Base-by-base conservation (phyloP, 2,797 vertebrate genomes). In the Ptychobarbus kaznakovi region DNA sequence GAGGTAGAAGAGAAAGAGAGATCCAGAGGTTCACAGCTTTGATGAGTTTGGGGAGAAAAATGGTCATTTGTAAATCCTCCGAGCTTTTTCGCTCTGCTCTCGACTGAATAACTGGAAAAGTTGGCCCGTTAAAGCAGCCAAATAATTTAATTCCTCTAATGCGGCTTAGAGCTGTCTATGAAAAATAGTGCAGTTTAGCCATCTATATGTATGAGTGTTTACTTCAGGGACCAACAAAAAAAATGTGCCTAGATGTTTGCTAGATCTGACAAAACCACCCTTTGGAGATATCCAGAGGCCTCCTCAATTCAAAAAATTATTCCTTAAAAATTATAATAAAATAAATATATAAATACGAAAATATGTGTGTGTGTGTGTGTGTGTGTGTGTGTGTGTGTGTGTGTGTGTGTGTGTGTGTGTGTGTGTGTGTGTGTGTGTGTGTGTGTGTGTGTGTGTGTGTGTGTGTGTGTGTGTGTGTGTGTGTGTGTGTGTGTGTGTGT, bases 51-150 rank as follows among this genome's bases (percentile, higher is more conserved):
- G 46, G 56, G 78, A 40, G 73, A 69, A 69, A 69, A 56, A 42
- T 68, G 51, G 65, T 65, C 87, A 81, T 81, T 81, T 80, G 68
- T 61, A 66, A 86, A 76, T 77, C 69, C 79, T 61, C 25, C 3
- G 10, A 61, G 70, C n/a, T 76, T n/a, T 70, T 63, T 46, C 13
- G 5, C 10, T 25, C 53, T 35, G 2, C 22, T 85, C 42, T 80
- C 51, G 3, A 16, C 72, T 66, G 58, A 76, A 66, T 65, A 53
- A 25, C 58, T 51, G 22, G 44, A 42, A 44, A 78, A 69, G 73
- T 68, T 68, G 38, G 74, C 16, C 32, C 51, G 44, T 46, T 69
- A 66, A 86, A 73, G 53, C 42, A 53, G 51, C 51, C 28, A 82
- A 42, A 82, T 66, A 1, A 63, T 82, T 58, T 66, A 8, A 51